Evolutionary conservation across 2,113 vertebrate species (phyloP), one percentile per base, ranked within the genome.

Genomic region (Ploceus nigricollis): DNA sequence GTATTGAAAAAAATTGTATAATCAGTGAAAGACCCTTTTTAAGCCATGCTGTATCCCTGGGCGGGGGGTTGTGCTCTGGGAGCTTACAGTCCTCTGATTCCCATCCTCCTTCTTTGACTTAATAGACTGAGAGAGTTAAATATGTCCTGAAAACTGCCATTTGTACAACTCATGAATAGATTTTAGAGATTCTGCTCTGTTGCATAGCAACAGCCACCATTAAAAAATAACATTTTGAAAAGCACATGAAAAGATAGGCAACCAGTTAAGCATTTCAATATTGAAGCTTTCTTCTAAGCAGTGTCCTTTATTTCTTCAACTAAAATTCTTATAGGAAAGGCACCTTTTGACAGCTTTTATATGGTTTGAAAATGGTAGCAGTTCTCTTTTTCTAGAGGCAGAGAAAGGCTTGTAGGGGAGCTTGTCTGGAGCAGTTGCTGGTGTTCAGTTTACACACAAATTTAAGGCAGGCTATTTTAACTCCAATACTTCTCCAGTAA

Each of bases 121-220:
- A 57, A 69, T 60, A 65, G 84, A n/a, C 77, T 56, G 83, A 76
- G 75, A 87, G 78, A 92, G 84, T 91, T 87, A 93, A 96, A 82
- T 31, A 63, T 79, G 82, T 64, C 89, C 81, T 89, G 81, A 89
- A 94, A 91, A 84, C 87, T 94, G 69, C 89, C 80, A 86, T 75
- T 93, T 87, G 78, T 82, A 87, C 91, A 82, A 87, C 81, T 94
- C 84, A 85, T 82, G 75, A 96, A 93, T 61, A 82, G 94, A 82
- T 87, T 81, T 94, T 70, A 96, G 82, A 91, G 81, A 70, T 90
- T 81, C 90, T 89, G 82, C 64, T 65, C 76, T 63, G 95, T 96
- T 83, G 92, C 90, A 68, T 94, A 93, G 95, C 95, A 96, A 95
- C 96, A 94, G 79, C 47, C 56, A 81, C 76, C 82, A 83, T 88